Conservation (phyloP, 2,113 vertebrate species). For the Entomyzon cyanotis region DNA sequence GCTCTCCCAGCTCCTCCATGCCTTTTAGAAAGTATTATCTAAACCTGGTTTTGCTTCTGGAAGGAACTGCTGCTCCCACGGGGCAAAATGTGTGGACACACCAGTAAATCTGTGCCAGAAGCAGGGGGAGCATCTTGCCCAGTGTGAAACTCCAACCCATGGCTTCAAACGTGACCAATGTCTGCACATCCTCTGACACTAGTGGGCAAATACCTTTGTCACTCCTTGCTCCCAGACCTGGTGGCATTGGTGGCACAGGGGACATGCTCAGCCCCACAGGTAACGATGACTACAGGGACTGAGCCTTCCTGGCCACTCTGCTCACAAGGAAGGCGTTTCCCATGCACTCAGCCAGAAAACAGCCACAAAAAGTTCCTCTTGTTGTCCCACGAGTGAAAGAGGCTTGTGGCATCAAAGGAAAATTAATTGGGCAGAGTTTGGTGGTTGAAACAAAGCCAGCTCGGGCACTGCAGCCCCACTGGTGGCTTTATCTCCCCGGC, state of each 20-base stretch:
- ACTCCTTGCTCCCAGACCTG: accelerated
- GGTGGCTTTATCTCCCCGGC: neutral
- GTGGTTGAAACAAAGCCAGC: neutral
- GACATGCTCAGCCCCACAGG: neutral
- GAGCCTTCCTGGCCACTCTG: neutral
- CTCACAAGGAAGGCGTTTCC: neutral
- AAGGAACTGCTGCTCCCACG: neutral
- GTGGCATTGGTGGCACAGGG: neutral
- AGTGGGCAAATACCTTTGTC: neutral
- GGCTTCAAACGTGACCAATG: accelerated
- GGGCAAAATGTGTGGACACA: neutral
- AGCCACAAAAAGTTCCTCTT: neutral
- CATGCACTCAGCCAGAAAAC: neutral
- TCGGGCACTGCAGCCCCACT: neutral
- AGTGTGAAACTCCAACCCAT: neutral
- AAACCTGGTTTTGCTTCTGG: neutral
- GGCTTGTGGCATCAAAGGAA: constrained; percentile 18
- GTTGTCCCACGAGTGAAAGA: neutral
- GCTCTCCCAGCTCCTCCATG: neutral
- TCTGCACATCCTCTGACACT: neutral
- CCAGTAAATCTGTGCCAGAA: neutral
- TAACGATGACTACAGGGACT: neutral
- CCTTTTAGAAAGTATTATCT: neutral
- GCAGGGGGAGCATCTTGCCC: neutral
- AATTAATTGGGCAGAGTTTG: constrained; percentile 57